Evolutionary conservation across 2,888 invertebrate genomes (phyloP).

Genomic region (Strigamia maritima): DNA sequence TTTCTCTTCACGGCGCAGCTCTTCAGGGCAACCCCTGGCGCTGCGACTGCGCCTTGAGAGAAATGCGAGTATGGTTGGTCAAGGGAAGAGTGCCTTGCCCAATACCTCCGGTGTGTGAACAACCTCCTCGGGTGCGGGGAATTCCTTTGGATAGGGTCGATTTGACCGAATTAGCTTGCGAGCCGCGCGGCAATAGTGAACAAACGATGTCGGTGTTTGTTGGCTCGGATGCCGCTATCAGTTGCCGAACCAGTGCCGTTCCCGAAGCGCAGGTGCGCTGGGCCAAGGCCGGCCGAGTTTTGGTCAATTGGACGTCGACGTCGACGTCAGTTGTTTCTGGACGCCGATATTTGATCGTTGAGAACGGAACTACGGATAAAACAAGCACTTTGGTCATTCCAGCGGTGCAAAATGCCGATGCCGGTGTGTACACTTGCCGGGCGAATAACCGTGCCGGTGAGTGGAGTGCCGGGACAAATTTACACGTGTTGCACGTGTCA

Average conservation of each 20-base stretch:
- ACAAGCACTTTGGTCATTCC: conserved; percentile 69
- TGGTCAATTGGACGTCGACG: background rate
- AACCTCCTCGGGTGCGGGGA: conserved; percentile 39
- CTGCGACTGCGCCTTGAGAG: conserved; percentile 41
- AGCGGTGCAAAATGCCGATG: conserved; percentile 78
- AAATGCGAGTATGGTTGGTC: conserved; percentile 40
- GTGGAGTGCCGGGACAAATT: conserved; percentile 82
- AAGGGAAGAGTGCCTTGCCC: conserved; percentile 40
- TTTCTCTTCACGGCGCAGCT: conserved; percentile 45
- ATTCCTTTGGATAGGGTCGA: background rate
- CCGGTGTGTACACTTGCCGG: conserved; percentile 80
- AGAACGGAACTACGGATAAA: conserved; percentile 37
- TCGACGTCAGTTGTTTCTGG: no score
- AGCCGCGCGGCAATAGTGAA: background rate
- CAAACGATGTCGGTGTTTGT: background rate
- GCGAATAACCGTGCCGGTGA: conserved; percentile 85
- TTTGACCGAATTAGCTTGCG: conserved; percentile 40
- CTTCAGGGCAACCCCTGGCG: conserved; percentile 42
- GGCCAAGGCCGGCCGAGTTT: conserved; percentile 36
- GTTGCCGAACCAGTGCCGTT: conserved; percentile 44
- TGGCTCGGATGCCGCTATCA: conserved; percentile 42
- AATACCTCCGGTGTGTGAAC: conserved; percentile 38
- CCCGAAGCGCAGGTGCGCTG: conserved; percentile 44
- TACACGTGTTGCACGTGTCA: conserved; percentile 61
- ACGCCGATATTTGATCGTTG: background rate